These are phyloP conservation scores for Steromphala cineraria DNA, from an alignment of 2,888 invertebrate species.

Conservation along the genomic window DNA sequence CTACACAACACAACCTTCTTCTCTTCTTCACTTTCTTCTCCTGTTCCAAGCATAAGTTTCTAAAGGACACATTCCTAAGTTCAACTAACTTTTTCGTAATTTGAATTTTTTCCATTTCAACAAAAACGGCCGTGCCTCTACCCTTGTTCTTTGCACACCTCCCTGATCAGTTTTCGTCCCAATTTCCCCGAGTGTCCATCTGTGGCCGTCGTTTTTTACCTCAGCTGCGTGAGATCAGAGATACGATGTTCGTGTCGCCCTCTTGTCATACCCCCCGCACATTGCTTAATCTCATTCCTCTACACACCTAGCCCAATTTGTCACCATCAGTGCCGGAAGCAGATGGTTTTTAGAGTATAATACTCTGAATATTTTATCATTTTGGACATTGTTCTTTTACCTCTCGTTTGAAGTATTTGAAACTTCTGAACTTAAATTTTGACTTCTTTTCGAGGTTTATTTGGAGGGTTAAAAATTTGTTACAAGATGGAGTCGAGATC, in stretches of 20 bases:
- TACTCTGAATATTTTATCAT: conserved; percentile 9
- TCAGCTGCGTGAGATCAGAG: neutral
- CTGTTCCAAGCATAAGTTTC: no score
- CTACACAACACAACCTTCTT: no score
- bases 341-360: conserved; percentile 4
- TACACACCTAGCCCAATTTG: neutral
- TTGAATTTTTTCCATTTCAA: no score
- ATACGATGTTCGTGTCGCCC: neutral
- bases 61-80: no score
- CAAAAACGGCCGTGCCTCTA: no score
- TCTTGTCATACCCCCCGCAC: neutral
- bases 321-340: neutral
- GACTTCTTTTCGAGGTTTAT: neutral
- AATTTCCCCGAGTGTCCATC: neutral
- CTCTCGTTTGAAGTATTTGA: conserved; percentile 7
- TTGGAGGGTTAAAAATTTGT: no score
- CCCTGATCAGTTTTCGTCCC: neutral
- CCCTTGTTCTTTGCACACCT: no score
- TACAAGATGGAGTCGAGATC: no score
- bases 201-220: neutral
- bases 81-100: no score
- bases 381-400: conserved; percentile 2
- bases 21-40: no score
- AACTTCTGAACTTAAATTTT: conserved; percentile 15
- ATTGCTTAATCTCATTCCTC: neutral